Conservation (phyloP, 2,888 invertebrate species). For the Tinea pellionella region DNA sequence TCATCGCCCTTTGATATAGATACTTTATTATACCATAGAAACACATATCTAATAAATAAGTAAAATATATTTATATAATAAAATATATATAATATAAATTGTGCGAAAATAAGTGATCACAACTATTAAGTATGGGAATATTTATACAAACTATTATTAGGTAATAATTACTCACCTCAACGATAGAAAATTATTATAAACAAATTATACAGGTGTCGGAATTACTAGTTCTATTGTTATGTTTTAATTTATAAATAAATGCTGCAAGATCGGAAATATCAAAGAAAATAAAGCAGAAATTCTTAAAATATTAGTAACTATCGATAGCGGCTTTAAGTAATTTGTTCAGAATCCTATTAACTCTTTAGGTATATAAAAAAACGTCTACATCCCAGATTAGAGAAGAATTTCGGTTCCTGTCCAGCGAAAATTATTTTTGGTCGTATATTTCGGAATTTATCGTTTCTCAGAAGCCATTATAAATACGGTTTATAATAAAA, state of each 20-base stretch:
- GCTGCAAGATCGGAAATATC: too few relatives aligned
- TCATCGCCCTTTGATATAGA: conserved; percentile 40
- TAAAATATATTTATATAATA: too few relatives aligned
- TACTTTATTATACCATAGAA: not conserved
- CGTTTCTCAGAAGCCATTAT: not conserved
- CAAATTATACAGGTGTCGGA: not conserved
- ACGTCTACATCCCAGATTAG: not conserved
- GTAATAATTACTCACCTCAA: not conserved
- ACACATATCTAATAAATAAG: too few relatives aligned
- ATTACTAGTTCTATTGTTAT: not conserved
- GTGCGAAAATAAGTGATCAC: not conserved
- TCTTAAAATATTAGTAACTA: not conserved
- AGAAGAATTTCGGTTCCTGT: not conserved
- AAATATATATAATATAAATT: not conserved
- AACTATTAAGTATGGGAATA: not conserved
- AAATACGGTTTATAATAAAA: not conserved
- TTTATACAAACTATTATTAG: not conserved
- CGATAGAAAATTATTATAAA: not conserved
- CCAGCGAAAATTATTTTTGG: not conserved
- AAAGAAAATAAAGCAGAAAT: too few relatives aligned
- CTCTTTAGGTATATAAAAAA: not conserved
- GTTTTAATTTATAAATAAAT: not conserved
- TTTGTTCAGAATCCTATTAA: not conserved
- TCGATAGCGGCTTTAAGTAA: not conserved
- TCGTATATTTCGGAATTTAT: not conserved